phyloP scores from a whole-genome alignment of 2,888 invertebrate species.

The Quadriops clusia region DNA sequence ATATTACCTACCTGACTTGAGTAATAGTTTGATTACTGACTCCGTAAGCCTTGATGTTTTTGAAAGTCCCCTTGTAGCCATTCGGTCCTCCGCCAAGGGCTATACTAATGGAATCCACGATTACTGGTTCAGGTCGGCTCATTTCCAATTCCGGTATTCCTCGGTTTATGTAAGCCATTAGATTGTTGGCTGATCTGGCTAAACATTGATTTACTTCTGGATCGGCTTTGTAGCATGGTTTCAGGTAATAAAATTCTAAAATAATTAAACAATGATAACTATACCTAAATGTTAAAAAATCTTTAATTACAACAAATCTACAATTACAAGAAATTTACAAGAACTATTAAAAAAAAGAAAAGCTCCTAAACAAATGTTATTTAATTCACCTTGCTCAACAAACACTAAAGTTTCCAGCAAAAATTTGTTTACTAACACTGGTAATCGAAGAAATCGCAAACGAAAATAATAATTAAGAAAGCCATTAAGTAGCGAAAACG shows the following conservation, averaged over 20 bases:
- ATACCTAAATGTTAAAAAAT: background rate
- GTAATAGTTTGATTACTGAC: slow-evolving; percentile 71
- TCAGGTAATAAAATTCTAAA: slow-evolving; percentile 55
- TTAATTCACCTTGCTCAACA: background rate
- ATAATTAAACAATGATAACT: slow-evolving; percentile 11
- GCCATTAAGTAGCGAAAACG: no score
- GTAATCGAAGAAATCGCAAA: no score
- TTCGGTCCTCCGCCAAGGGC: slow-evolving; percentile 70
- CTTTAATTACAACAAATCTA: background rate
- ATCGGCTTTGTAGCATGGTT: slow-evolving; percentile 59
- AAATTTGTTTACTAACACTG: no score
- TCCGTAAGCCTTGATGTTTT: slow-evolving; percentile 67
- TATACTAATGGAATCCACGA: slow-evolving; percentile 74
- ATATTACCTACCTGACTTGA: slow-evolving; percentile 52
- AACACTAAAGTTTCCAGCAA: no score
- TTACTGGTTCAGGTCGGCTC: slow-evolving; percentile 62
- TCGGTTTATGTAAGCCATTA: slow-evolving; percentile 55
- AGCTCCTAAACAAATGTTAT: background rate
- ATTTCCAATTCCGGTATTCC: slow-evolving; percentile 66
- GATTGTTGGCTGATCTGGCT: slow-evolving; percentile 59
- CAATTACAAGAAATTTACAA: no score
- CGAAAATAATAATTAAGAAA: no score
- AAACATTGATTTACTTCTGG: slow-evolving; percentile 62
- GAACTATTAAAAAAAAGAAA: background rate
- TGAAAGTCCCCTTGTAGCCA: slow-evolving; percentile 71